A percentile compares a stretch with the other conserved stretches of the same genome.
phyloP scores from a whole-genome alignment of 2,888 invertebrate species.

The Meliscaeva auricollis region DNA sequence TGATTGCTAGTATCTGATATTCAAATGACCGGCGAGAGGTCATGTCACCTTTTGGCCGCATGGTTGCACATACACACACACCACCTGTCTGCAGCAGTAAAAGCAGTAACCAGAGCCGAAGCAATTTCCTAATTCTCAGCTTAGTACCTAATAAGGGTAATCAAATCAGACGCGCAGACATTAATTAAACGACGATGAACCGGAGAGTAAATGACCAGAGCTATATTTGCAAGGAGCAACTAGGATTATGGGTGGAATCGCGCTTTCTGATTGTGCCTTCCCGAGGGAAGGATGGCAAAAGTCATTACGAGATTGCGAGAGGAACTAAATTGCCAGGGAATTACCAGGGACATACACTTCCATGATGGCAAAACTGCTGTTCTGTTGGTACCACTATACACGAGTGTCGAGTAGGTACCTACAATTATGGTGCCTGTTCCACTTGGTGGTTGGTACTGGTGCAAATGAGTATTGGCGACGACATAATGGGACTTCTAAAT shows the following conservation, averaged over 20 bases:
- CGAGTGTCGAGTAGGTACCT: not conserved
- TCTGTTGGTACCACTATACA: not conserved
- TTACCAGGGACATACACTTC: slow-evolving; percentile 60
- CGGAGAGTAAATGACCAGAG: slow-evolving; percentile 63
- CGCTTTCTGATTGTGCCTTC: slow-evolving; percentile 27
- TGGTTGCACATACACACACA: not conserved
- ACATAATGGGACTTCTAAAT: slow-evolving; percentile 73
- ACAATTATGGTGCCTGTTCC: not conserved
- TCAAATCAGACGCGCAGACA: slow-evolving; percentile 71
- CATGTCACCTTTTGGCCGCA: slow-evolving; percentile 25
- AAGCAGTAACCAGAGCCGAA: slow-evolving; percentile 4
- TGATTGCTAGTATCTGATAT: slow-evolving; percentile 27
- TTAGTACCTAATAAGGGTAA: slow-evolving; percentile 69
- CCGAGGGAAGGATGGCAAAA: slow-evolving; percentile 59
- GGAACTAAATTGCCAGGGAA: slow-evolving; percentile 67
- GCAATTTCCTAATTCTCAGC: slow-evolving; percentile 69
- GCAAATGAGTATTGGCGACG: slow-evolving; percentile 74
- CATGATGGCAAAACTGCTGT: not conserved
- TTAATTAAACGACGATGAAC: slow-evolving; percentile 70
- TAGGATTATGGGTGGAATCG: slow-evolving; percentile 15
- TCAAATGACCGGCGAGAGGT: slow-evolving; percentile 50
- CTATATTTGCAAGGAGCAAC: slow-evolving; percentile 57
- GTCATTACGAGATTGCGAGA: slow-evolving; percentile 68
- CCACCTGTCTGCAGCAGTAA: slow-evolving; percentile 36
- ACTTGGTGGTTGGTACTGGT: slow-evolving; percentile 55